Evolutionary conservation across 2,797 vertebrate species (phyloP), one percentile per base, ranked within the genome.

Genomic region (Adrianichthys oophorus): DNA sequence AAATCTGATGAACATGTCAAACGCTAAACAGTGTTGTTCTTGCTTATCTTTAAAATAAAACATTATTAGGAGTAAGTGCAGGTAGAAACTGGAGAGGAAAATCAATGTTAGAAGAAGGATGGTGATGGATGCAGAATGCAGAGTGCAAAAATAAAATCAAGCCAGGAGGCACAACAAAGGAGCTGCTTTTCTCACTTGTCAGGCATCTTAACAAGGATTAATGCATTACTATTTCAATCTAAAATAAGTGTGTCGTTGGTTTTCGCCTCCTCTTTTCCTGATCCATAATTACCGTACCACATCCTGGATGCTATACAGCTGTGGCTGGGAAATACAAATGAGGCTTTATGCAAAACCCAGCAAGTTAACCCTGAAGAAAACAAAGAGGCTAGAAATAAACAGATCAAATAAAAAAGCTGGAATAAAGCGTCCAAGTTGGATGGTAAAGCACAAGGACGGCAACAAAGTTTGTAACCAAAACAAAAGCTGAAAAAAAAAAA

Each of bases 281-380:
- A 16, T 63, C 18, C 41, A 45, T 78, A 70, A 89, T 90, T 90
- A 86, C 71, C 65, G 64, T 59, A 64, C 78, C 75, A 79, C 76
- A 82, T 74, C 66, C 71, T 53, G 62, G 50, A 55, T 66, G 62
- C 68, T 73, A 78, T 72, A 19, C 61, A 64, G 55, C 67, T 15
- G 56, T 71, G 52, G 70, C 73, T 72, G 63, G 67, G 66, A 74
- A 83, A 89, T 86, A 85, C 66, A 87, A 89, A 91, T 87, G 41
- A 82, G 53, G 58, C 26, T 80, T 68, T 54, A 76, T 37, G 32
- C 32, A 37, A 37, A 37, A 37, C 32, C 32, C 32, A 12, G 12
- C 10, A 10, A 12, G 32, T 37, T 37, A 37, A 37, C 32, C 29
- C 32, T 37, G 32, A 37, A 37, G 32, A 37, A 10, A 37, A 37